These are phyloP conservation scores for Neopipo cinnamomea DNA, from an alignment of 2,113 vertebrate genomes.

Conservation along the genomic window DNA sequence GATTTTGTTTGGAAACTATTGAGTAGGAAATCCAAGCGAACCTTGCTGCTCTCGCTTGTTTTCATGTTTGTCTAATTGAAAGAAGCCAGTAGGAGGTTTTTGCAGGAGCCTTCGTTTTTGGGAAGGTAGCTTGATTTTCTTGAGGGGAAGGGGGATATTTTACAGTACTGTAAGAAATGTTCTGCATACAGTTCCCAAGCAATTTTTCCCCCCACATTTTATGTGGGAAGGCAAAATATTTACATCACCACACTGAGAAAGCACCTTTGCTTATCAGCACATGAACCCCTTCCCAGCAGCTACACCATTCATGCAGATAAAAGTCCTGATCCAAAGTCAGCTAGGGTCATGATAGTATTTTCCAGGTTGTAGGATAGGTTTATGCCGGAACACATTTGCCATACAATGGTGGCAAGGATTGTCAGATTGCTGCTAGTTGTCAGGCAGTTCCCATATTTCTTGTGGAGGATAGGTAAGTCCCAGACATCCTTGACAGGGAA, in stretches of 20 bases:
- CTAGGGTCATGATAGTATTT: neutral
- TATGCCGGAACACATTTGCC: neutral
- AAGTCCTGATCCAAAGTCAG: neutral
- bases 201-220: fast-evolving
- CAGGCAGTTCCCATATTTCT: neutral
- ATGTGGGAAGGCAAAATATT: neutral
- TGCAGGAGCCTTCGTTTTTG: neutral
- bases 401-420: neutral
- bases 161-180: neutral
- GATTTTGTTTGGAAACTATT: constrained; percentile 25
- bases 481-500: neutral
- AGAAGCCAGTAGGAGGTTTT: neutral
- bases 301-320: neutral
- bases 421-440: neutral
- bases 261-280: fast-evolving
- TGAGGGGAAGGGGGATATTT: neutral
- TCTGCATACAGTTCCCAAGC: neutral
- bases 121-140: neutral
- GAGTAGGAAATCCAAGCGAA: neutral
- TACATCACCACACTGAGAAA: neutral
- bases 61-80: neutral
- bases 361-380: neutral
- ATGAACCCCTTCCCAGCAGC: neutral
- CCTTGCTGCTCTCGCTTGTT: neutral
- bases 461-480: neutral